Percentiles rank a stretch among this genome's conserved stretches.
These are phyloP conservation scores for Arenicola marina DNA, from an alignment of 2,888 invertebrate species.

Conservation along the genomic window DNA sequence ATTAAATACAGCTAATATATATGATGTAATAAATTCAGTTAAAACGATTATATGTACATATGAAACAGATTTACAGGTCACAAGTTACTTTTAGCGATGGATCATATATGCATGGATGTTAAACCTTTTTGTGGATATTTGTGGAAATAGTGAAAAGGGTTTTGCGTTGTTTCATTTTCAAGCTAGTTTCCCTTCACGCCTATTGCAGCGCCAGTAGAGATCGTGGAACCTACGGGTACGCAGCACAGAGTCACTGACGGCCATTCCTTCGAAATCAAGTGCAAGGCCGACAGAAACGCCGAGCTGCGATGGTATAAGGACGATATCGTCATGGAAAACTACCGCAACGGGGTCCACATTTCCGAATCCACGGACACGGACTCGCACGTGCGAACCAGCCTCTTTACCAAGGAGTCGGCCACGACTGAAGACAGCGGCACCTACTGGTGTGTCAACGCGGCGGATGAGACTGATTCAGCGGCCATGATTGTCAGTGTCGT, in stretches of 20 bases:
- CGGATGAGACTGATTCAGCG: no score
- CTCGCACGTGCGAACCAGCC: neutral
- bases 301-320: neutral
- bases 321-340: neutral
- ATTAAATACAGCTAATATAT: no score
- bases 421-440: neutral
- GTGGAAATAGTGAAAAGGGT: no score
- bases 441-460: constrained; percentile 1
- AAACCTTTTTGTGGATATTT: no score
- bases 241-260: neutral
- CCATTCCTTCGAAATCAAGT: neutral
- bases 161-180: no score
- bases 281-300: neutral
- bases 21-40: no score
- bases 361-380: neutral
- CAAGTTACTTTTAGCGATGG: no score
- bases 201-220: constrained; percentile 3
- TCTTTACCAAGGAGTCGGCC: neutral
- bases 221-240: neutral
- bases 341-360: neutral
- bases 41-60: no score
- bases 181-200: no score
- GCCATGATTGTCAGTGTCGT: no score
- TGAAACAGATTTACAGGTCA: no score
- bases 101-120: no score